Evolutionary conservation across 1,140 invertebrate genomes (phyloP), one percentile per base, ranked within the genome.

Genomic region (Chlorops oryzae): DNA sequence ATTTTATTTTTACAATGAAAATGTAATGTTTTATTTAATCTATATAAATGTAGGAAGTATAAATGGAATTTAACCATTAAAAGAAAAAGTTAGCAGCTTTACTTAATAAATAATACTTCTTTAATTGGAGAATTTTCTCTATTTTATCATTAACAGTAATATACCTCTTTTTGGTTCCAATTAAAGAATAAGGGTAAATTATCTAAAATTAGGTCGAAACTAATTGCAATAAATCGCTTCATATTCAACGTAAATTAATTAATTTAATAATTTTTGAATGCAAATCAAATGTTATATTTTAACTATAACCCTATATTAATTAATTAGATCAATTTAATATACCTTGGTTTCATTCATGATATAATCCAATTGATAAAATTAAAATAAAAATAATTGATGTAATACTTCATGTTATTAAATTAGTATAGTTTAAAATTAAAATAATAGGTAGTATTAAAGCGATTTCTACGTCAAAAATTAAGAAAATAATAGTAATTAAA

Each of bases 301-400:
- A 80, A 80, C 74, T 80, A 79, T 73, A 74, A 75, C 74, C 74
- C 75, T 77, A n/a, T n/a, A n/a, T n/a, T n/a, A n/a, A 72, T 73
- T 70, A 75, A 53, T 72, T 70, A 46, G 65, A 70, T 79, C 78
- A 81, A 54, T 79, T 75, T 70, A 80, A 54, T 60, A 78, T 75
- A 46, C 78, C 80, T 76, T 81, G 75, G 52, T 77, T 75, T 80
- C 77, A 82, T 78, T n/a, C n/a, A n/a, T n/a, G n/a, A n/a, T n/a
- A n/a, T n/a, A n/a, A n/a, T n/a, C n/a, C n/a, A n/a, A n/a, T 82
- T 57, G 78, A 56, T 72, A 80, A 63, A 70, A 80, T 75, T 52
- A 75, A 17, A 58, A 80, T 66, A 74, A 81, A 78, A 58, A 76
- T 73, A 55, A 73, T 65, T 55, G 51, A 66, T 50, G 59, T 62